phyloP scores from a whole-genome alignment of 2,888 invertebrate species.

The Eurytoma californica region DNA sequence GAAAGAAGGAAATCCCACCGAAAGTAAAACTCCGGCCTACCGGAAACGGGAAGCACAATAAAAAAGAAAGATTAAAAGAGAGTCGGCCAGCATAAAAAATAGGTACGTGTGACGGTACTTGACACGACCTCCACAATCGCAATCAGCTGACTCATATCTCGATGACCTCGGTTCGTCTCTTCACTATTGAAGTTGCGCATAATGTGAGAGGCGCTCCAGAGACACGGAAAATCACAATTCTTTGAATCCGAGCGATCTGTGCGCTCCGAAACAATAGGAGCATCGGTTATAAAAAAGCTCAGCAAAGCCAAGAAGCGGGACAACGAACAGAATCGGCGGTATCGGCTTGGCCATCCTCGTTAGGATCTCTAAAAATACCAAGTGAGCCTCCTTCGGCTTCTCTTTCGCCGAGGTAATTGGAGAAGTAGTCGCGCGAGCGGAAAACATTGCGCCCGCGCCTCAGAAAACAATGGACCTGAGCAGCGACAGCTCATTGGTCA shows the following conservation, averaged over 20 bases:
- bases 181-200: constrained; percentile 6
- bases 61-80: too few species aligned
- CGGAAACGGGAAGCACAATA: background rate
- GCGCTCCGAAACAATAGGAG: background rate
- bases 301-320: too few species aligned
- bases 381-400: too few species aligned
- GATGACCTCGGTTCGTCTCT: constrained; percentile 18
- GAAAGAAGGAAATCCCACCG: too few species aligned
- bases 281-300: too few species aligned
- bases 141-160: constrained; percentile 49
- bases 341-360: too few species aligned
- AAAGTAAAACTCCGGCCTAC: background rate
- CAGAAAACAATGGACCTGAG: background rate
- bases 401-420: constrained; percentile 13
- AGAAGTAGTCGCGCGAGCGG: background rate
- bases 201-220: background rate
- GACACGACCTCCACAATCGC: constrained; percentile 25
- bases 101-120: constrained; percentile 5
- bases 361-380: constrained; percentile 28
- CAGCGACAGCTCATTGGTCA: background rate
- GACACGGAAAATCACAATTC: background rate
- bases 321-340: too few species aligned
- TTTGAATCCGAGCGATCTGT: background rate
- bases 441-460: constrained; percentile 3
- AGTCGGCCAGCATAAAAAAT: too few species aligned